A percentile compares a stretch with the other conserved stretches of the same genome.
phyloP scores from a whole-genome alignment of 2,797 vertebrate genomes.

The Takifugu ocellatus region DNA sequence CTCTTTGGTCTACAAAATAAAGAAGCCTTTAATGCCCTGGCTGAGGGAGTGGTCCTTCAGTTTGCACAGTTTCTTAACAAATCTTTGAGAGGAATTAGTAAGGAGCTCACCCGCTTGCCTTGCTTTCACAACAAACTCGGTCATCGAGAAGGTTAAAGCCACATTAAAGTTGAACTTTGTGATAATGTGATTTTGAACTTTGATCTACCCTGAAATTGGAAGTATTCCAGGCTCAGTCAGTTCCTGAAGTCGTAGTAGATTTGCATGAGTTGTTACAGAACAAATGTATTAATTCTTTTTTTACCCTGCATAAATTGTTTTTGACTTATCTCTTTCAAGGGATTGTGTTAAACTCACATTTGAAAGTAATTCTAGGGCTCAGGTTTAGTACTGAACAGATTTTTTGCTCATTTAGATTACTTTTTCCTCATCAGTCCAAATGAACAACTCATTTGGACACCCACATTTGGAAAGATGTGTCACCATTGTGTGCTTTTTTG shows the following conservation, averaged over 20 bases:
- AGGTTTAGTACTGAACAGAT: neutral
- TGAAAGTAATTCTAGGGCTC: neutral
- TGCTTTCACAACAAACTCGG: slow-evolving; percentile 14
- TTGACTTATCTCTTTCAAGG: too few species aligned
- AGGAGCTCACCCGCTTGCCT: slow-evolving; percentile 27
- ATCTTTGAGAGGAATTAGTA: slow-evolving; percentile 32
- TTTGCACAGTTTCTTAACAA: slow-evolving; percentile 40
- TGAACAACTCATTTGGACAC: too few species aligned
- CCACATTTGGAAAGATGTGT: too few species aligned
- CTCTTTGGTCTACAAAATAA: slow-evolving; percentile 17
- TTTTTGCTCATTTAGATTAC: too few species aligned
- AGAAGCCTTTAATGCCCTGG: slow-evolving; percentile 18
- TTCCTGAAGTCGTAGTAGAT: too few species aligned
- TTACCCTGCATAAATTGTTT: neutral
- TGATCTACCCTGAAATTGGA: neutral
- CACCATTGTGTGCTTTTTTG: neutral
- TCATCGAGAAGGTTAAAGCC: slow-evolving; percentile 34
- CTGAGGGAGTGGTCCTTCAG: slow-evolving; percentile 30
- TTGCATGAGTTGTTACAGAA: neutral
- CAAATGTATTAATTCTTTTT: neutral
- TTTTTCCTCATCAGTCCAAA: too few species aligned
- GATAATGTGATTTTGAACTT: slow-evolving; percentile 12
- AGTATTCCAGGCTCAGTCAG: too few species aligned
- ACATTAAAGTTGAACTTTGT: slow-evolving; percentile 18
- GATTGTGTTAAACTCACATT: too few species aligned